These are phyloP conservation scores for Ectemnius lituratus DNA, from an alignment of 2,888 invertebrate genomes.

Conservation along the genomic window DNA sequence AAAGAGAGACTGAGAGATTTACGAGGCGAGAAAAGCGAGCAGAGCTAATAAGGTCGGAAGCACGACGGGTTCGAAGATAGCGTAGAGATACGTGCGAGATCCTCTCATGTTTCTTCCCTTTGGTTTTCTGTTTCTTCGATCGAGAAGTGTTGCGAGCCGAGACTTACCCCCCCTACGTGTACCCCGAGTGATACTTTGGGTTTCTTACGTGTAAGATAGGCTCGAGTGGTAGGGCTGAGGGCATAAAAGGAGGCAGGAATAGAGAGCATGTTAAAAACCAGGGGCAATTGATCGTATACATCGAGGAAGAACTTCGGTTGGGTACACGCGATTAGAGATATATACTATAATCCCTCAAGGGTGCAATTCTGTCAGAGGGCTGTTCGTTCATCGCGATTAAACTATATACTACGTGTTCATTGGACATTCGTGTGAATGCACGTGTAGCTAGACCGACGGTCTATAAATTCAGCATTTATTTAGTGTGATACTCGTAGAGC, in stretches of 20 bases:
- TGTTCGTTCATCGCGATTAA: no score
- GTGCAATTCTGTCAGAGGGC: no score
- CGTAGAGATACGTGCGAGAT: background rate
- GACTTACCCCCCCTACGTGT: no score
- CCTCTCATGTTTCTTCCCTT: background rate
- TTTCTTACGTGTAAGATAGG: background rate
- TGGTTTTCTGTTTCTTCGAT: conserved; percentile 1
- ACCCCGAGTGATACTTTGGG: no score
- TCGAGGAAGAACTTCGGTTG: conserved; percentile 25
- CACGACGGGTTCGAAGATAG: background rate
- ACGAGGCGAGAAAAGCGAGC: background rate
- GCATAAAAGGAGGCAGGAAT: background rate
- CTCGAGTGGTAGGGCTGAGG: background rate
- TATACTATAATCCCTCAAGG: no score
- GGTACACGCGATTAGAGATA: background rate
- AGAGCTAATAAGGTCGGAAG: background rate
- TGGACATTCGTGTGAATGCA: no score
- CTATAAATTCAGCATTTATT: no score
- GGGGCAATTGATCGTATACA: conserved; percentile 43
- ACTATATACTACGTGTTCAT: no score
- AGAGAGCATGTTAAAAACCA: conserved; percentile 6
- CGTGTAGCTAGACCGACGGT: no score
- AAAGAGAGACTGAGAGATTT: conserved; percentile 6
- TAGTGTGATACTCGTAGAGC: no score
- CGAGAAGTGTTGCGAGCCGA: no score